Evolutionary conservation across 2,113 vertebrate genomes (phyloP).

Genomic region (Lepus americanus): DNA sequence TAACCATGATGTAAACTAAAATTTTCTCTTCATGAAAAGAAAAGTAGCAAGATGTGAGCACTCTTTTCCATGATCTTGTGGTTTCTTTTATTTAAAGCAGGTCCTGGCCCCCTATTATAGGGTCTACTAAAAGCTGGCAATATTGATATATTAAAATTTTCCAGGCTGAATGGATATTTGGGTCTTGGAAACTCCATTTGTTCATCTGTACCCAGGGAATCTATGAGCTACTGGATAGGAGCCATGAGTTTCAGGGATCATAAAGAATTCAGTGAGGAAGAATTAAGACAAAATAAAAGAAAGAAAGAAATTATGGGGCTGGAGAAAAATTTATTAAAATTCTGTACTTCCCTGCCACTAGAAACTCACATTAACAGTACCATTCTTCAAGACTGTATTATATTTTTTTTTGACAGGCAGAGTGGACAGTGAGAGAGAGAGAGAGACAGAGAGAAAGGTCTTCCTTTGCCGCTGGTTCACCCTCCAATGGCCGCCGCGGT

Average conservation of each 20-base stretch:
- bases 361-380: neutral
- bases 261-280: neutral
- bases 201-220: neutral
- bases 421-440: too few relatives aligned
- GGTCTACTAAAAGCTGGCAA: neutral
- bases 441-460: too few relatives aligned
- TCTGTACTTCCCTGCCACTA: neutral
- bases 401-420: too few relatives aligned
- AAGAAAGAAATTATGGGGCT: neutral
- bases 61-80: neutral
- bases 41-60: neutral
- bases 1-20: neutral
- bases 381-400: slow-evolving; percentile 12
- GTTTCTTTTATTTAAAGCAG: neutral
- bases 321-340: neutral
- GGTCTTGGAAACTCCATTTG: neutral
- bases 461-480: too few relatives aligned
- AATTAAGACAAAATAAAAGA: neutral
- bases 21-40: neutral
- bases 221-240: neutral
- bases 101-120: fast-evolving
- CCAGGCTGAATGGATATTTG: neutral
- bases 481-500: too few relatives aligned
- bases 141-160: neutral
- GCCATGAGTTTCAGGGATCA: neutral